Conservation (phyloP, 2,113 vertebrate genomes). For the Chionis minor region DNA sequence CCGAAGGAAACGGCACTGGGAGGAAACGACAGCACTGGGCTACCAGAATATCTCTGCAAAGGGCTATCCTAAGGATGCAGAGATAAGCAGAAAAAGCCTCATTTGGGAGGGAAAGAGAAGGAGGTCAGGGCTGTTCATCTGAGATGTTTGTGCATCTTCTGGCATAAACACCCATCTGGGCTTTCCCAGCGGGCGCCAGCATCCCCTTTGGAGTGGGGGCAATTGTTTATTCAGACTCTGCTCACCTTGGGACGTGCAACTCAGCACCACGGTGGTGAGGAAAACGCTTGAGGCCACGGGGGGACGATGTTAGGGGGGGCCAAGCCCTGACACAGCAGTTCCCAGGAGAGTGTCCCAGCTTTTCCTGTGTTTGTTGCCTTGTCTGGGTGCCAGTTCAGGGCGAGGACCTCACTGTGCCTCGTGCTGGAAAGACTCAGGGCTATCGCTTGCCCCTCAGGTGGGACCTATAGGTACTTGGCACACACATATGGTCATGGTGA, state of each 20-base stretch:
- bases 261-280: rapidly evolving
- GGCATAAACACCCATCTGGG: background rate
- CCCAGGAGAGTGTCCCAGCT: background rate
- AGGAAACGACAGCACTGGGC: background rate
- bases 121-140: conserved; percentile 23
- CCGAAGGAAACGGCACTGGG: background rate
- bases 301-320: background rate
- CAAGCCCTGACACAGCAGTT: background rate
- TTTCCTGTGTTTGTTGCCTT: background rate
- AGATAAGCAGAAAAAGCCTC: conserved; percentile 36
- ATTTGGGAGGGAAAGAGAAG: background rate
- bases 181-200: background rate
- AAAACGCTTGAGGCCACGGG: background rate
- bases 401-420: background rate
- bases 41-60: conserved; percentile 5
- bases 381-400: background rate
- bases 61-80: conserved; percentile 14
- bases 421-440: background rate
- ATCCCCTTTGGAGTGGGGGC: background rate
- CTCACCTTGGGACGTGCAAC: background rate
- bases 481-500: rapidly evolving
- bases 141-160: background rate
- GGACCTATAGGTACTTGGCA: background rate
- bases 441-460: background rate
- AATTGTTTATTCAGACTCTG: background rate